Evolutionary conservation across 2,888 invertebrate species (phyloP).

Genomic region (Brenthis daphne): DNA sequence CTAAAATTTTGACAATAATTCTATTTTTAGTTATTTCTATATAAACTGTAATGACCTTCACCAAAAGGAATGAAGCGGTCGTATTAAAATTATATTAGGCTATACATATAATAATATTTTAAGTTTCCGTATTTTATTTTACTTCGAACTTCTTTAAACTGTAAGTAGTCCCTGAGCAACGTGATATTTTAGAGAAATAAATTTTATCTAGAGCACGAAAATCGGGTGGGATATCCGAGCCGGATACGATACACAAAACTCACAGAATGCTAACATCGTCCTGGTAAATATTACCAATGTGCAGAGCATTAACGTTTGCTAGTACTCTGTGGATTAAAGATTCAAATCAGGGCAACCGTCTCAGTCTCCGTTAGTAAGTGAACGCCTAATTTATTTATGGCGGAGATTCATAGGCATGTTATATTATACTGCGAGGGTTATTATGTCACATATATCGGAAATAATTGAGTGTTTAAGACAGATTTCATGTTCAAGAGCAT

Average conservation of each 20-base stretch:
- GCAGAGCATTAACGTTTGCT: not conserved
- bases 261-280: slow-evolving; percentile 6
- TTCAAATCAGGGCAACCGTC: slow-evolving; percentile 4
- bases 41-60: too few relatives aligned
- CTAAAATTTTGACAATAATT: too few relatives aligned
- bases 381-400: slow-evolving; percentile 7
- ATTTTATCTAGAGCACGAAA: slow-evolving; percentile 17
- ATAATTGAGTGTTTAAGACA: too few relatives aligned
- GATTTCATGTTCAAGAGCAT: too few relatives aligned
- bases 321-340: slow-evolving; percentile 11
- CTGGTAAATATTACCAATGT: slow-evolving; percentile 10
- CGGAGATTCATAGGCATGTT: not conserved
- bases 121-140: too few relatives aligned
- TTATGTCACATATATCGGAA: too few relatives aligned
- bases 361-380: not conserved
- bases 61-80: too few relatives aligned
- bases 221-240: slow-evolving; percentile 17
- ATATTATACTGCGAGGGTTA: not conserved
- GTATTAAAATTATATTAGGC: too few relatives aligned
- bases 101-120: too few relatives aligned
- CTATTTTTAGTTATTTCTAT: too few relatives aligned
- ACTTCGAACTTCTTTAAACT: not conserved
- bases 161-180: slow-evolving; percentile 5
- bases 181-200: slow-evolving; percentile 4
- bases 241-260: slow-evolving; percentile 23